Percentiles rank a stretch among this genome's conserved stretches.
These are phyloP conservation scores for Drosophila sordidula DNA, from an alignment of 2,888 invertebrate species.

Conservation along the genomic window DNA sequence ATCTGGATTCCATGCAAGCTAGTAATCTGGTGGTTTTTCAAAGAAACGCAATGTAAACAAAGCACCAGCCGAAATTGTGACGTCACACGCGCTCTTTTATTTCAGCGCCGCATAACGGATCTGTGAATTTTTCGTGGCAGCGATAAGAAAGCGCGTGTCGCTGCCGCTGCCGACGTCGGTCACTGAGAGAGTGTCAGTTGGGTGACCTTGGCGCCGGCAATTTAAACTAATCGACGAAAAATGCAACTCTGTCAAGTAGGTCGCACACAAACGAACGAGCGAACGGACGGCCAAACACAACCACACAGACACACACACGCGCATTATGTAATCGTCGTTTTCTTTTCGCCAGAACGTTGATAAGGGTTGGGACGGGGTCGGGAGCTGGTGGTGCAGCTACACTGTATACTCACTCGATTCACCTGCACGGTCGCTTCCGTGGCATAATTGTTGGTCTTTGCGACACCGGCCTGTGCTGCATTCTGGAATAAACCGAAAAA, in stretches of 20 bases:
- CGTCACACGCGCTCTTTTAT: too few species aligned
- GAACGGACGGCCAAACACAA: not conserved
- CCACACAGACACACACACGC: slow-evolving; percentile 20
- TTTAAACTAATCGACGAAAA: slow-evolving; percentile 18
- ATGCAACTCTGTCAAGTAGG: slow-evolving; percentile 67
- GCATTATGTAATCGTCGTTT: slow-evolving; percentile 69
- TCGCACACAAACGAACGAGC: slow-evolving; percentile 20
- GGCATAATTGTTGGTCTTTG: slow-evolving; percentile 84
- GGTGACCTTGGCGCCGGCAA: slow-evolving; percentile 45
- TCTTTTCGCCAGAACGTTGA: slow-evolving; percentile 11
- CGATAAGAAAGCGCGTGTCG: slow-evolving; percentile 50
- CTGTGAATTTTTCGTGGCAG: not conserved
- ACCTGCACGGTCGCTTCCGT: slow-evolving; percentile 85
- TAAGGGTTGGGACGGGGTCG: not conserved
- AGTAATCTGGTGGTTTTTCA: too few species aligned
- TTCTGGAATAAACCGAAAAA: slow-evolving; percentile 84
- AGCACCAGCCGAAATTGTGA: too few species aligned
- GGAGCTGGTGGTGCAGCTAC: not conserved
- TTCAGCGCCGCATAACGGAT: too few species aligned
- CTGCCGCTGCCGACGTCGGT: slow-evolving; percentile 52
- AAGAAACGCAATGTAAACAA: too few species aligned
- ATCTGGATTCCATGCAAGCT: too few species aligned
- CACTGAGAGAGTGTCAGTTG: slow-evolving; percentile 25
- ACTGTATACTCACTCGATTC: slow-evolving; percentile 82
- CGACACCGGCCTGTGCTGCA: slow-evolving; percentile 77